Percentiles rank a stretch among this genome's conserved stretches.
phyloP scores from a whole-genome alignment of 2,888 invertebrate genomes.

The Drepana falcataria region DNA sequence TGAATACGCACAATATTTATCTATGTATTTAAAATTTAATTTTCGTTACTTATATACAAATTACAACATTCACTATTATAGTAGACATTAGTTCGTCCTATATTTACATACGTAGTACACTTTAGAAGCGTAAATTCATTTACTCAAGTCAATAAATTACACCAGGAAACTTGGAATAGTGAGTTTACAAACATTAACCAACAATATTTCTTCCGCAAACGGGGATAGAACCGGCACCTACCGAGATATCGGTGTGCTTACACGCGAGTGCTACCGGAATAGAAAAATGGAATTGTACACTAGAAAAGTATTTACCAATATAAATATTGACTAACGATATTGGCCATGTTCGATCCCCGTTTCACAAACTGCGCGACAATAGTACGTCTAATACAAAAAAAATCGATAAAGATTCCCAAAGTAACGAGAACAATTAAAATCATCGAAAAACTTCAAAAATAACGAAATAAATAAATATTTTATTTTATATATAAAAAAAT shows the following conservation, averaged over 20 bases:
- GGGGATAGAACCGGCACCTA: constrained; percentile 37
- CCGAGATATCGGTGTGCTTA: constrained; percentile 10
- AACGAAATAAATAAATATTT: constrained; percentile 74
- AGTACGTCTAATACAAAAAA: constrained; percentile 59
- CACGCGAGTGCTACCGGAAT: constrained; percentile 30
- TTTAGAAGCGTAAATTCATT: constrained; percentile 76
- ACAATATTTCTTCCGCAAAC: constrained; percentile 39
- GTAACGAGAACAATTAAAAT: constrained; percentile 76
- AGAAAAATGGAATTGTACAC: constrained; percentile 67
- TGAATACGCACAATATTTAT: constrained; percentile 63
- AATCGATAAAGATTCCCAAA: constrained; percentile 74
- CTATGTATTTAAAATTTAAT: constrained; percentile 80
- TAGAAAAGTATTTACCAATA: constrained; percentile 49
- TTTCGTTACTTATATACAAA: constrained; percentile 79
- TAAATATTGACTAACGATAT: constrained; percentile 11
- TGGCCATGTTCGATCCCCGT: constrained; percentile 41
- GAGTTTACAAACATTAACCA: constrained; percentile 49
- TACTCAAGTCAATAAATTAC: constrained; percentile 69
- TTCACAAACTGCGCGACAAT: constrained; percentile 34
- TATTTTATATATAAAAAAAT: constrained; percentile 40
- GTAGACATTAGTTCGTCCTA: constrained; percentile 74
- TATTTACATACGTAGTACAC: constrained; percentile 77
- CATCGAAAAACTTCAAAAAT: constrained; percentile 73
- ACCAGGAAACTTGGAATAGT: constrained; percentile 68
- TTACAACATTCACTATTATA: constrained; percentile 79